Evolutionary conservation across 2,797 vertebrate genomes (phyloP).

Genomic region (Malacoctenus gilli): DNA sequence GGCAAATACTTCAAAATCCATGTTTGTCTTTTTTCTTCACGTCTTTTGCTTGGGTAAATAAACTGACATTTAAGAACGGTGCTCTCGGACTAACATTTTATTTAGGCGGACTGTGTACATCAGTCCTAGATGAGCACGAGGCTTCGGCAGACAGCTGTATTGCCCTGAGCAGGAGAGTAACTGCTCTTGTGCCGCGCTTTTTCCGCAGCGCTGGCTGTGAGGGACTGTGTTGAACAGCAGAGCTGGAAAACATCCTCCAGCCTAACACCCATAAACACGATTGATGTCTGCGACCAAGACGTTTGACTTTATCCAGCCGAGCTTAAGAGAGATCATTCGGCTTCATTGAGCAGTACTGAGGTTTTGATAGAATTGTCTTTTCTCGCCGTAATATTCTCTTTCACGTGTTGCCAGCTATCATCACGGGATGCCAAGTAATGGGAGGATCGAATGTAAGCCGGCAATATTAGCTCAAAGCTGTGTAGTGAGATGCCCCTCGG

Average conservation of each 20-base stretch:
- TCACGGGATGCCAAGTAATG: conserved; percentile 38
- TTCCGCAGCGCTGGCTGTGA: conserved; percentile 63
- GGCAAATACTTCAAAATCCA: conserved; percentile 10
- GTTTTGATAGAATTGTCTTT: conserved; percentile 74
- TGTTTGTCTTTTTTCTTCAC: conserved; percentile 21
- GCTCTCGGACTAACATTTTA: conserved; percentile 34
- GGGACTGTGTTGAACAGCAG: conserved; percentile 73
- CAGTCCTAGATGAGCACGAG: conserved; percentile 69
- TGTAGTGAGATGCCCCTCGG: neutral
- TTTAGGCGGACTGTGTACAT: conserved; percentile 56
- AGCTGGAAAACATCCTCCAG: conserved; percentile 79
- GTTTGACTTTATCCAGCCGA: conserved; percentile 81
- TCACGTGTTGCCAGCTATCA: conserved; percentile 55
- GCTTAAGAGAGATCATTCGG: conserved; percentile 82
- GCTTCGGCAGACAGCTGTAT: conserved; percentile 67
- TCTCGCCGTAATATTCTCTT: conserved; percentile 58
- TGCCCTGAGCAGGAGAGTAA: conserved; percentile 63
- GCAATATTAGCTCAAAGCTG: conserved; percentile 5
- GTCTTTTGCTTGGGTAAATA: conserved; percentile 5
- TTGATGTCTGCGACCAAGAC: conserved; percentile 81
- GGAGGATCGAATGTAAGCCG: conserved; percentile 15
- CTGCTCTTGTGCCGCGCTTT: conserved; percentile 58
- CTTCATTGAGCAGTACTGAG: conserved; percentile 78
- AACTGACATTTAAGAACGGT: conserved; percentile 19
- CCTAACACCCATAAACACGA: conserved; percentile 80